A percentile compares a stretch with the other conserved stretches of the same genome.
Evolutionary conservation across 2,888 invertebrate genomes (phyloP).

Genomic region (Tryphoninae sp.): DNA sequence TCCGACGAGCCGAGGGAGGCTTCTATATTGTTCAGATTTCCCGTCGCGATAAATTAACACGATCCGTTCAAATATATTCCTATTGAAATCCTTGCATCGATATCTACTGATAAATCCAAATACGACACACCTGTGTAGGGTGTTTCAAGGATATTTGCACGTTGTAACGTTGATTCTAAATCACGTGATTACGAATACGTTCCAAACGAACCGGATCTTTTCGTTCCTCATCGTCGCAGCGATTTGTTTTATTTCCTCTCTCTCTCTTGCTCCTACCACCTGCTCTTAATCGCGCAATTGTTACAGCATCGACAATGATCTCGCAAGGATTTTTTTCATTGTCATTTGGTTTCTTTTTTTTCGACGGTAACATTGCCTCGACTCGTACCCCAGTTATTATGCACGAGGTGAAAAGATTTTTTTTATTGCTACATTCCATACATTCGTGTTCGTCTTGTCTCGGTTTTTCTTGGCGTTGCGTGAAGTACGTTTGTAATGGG

Average conservation of each 20-base stretch:
- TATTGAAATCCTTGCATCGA: slow-evolving; percentile 36
- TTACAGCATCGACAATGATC: neutral
- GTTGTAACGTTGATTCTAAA: slow-evolving; percentile 10
- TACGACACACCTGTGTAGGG: slow-evolving; percentile 4
- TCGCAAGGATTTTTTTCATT: neutral
- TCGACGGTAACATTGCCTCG: neutral
- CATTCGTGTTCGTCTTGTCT: too few species aligned
- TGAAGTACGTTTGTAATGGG: too few species aligned
- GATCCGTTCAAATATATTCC: slow-evolving; percentile 22
- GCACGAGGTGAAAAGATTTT: slow-evolving; percentile 12
- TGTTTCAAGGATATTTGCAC: slow-evolving; percentile 37
- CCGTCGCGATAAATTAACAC: slow-evolving; percentile 45
- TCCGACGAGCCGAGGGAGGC: slow-evolving; percentile 20
- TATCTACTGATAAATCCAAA: slow-evolving; percentile 21
- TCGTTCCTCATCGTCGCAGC: slow-evolving; percentile 1
- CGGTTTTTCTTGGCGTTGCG: too few species aligned
- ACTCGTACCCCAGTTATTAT: slow-evolving; percentile 19
- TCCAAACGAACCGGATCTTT: slow-evolving; percentile 14
- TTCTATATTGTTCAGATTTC: neutral
- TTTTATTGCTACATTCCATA: too few species aligned
- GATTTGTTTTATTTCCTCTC: neutral
- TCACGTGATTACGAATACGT: neutral
- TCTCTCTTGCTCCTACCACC: neutral
- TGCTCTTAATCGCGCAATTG: slow-evolving; percentile 1
- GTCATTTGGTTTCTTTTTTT: neutral